Evolutionary conservation across 2,113 vertebrate genomes (phyloP).

Genomic region (Ictidomys tridecemlineatus): DNA sequence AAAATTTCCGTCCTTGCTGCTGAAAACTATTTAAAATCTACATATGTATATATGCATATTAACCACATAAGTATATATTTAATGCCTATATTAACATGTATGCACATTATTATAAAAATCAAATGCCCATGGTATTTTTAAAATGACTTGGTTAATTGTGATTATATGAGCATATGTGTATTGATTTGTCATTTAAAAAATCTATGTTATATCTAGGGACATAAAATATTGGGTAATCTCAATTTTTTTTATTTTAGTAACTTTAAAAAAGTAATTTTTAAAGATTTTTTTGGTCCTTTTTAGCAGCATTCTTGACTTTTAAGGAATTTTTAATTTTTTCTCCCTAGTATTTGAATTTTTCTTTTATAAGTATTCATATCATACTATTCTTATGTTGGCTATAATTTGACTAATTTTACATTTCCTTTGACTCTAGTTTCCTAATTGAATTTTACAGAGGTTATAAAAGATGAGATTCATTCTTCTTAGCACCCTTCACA

Average conservation of each 20-base stretch:
- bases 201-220: not conserved
- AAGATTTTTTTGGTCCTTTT: not conserved
- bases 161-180: not conserved
- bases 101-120: not conserved
- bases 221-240: not conserved
- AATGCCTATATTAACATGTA: not conserved
- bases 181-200: not conserved
- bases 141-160: not conserved
- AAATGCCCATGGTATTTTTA: not conserved
- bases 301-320: not conserved
- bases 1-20: not conserved
- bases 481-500: not conserved
- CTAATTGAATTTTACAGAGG: conserved; percentile 34
- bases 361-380: conserved; percentile 23
- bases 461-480: conserved; percentile 48
- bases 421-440: not conserved
- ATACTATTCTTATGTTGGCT: not conserved
- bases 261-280: not conserved
- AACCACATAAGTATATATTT: not conserved
- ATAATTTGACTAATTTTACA: conserved; percentile 14
- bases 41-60: not conserved
- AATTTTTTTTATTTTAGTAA: not conserved
- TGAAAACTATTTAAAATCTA: not conserved
- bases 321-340: not conserved
- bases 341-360: conserved; percentile 7